Conservation (phyloP, 2,888 invertebrate species). For the Eumacrocentrus americanus region DNA sequence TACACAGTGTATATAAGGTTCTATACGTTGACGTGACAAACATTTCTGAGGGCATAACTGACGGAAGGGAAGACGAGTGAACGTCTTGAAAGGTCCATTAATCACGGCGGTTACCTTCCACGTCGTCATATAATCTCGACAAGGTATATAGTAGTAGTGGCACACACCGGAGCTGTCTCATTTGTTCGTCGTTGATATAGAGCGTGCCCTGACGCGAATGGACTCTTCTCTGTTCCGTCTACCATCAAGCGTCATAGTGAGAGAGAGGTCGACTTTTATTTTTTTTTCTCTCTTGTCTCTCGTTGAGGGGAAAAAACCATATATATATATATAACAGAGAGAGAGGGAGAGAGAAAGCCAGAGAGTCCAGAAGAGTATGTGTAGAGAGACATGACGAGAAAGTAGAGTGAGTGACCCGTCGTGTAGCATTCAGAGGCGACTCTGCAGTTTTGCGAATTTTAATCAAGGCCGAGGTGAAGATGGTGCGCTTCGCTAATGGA, state of each 20-base stretch:
- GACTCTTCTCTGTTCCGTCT: no score
- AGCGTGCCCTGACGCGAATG: conserved; percentile 9
- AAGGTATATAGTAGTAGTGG: not conserved
- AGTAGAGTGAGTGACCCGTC: conserved; percentile 23
- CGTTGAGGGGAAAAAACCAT: no score
- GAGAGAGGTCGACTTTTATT: no score
- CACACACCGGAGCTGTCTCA: conserved; percentile 11
- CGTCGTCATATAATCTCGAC: not conserved
- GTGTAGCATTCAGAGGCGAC: not conserved
- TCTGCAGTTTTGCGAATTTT: conserved; percentile 45
- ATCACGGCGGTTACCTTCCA: no score
- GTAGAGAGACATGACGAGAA: not conserved
- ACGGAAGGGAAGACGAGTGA: no score
- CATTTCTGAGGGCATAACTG: no score
- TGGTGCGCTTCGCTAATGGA: conserved; percentile 48
- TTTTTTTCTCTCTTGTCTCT: no score
- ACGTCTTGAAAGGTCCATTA: no score
- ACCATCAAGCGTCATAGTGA: no score
- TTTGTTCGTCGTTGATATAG: conserved; percentile 16
- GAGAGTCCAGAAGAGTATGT: no score
- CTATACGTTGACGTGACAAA: no score
- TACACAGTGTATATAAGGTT: no score
- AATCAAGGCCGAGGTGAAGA: conserved; percentile 46
- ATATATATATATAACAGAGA: conserved; percentile 1
- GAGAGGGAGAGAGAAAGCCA: conserved; percentile 1